These are phyloP conservation scores for Epizoanthus ramosus DNA, from an alignment of 92 coral and sea anemone species.

Conservation along the genomic window DNA sequence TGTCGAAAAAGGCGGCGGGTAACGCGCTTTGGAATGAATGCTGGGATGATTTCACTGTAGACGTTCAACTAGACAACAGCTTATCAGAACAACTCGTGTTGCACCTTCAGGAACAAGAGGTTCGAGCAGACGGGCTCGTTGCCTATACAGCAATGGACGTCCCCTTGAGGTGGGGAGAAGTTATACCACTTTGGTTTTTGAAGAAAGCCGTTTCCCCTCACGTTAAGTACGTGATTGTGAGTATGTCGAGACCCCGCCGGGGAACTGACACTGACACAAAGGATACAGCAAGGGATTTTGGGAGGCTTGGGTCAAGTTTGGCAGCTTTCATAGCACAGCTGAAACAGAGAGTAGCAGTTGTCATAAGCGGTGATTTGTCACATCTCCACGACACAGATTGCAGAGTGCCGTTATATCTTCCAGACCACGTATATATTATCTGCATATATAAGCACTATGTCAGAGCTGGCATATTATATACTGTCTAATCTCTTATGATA, in stretches of 20 bases:
- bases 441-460: too few species aligned
- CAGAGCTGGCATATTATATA: too few species aligned
- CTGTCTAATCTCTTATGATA: too few species aligned
- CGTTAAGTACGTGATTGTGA: slow-evolving; percentile 64
- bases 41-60: slow-evolving; percentile 67
- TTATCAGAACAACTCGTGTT: slow-evolving; percentile 49
- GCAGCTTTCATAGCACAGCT: slow-evolving; percentile 49
- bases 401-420: slow-evolving; percentile 62
- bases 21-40: slow-evolving; percentile 80
- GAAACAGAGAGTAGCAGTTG: slow-evolving; percentile 63
- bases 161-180: slow-evolving; percentile 86
- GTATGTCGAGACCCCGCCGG: slow-evolving; percentile 30
- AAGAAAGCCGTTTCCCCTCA: slow-evolving; percentile 48
- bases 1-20: slow-evolving; percentile 58
- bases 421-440: slow-evolving; percentile 47
- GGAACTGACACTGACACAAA: neutral
- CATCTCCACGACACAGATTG: slow-evolving; percentile 58
- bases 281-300: neutral
- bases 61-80: slow-evolving; percentile 48
- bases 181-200: slow-evolving; percentile 75
- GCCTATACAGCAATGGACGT: slow-evolving; percentile 59
- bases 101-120: slow-evolving; percentile 50
- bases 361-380: slow-evolving; percentile 76
- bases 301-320: slow-evolving; percentile 52
- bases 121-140: slow-evolving; percentile 67